Evolutionary conservation across 2,888 invertebrate species (phyloP).

Genomic region (Acronicta psi): DNA sequence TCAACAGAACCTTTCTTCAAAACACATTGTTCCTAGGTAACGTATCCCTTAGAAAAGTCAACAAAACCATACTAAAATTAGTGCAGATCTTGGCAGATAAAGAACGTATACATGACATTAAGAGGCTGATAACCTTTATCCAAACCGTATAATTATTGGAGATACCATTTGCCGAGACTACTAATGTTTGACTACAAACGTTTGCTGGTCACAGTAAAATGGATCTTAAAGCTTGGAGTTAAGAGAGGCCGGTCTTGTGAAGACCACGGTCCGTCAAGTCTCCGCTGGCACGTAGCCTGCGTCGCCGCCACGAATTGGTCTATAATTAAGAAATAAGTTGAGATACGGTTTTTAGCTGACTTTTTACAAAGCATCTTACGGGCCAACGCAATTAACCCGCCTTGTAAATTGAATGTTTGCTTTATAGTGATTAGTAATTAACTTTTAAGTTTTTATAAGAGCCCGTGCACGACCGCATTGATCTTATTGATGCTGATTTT

Average conservation of each 20-base stretch:
- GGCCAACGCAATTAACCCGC: conserved; percentile 86
- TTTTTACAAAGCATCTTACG: conserved; percentile 85
- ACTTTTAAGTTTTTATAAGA: conserved; percentile 81
- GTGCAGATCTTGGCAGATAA: conserved; percentile 76
- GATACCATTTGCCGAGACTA: conserved; percentile 82
- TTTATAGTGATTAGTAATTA: conserved; percentile 89
- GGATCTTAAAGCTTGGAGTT: conserved; percentile 58
- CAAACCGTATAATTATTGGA: conserved; percentile 86
- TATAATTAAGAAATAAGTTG: conserved; percentile 89
- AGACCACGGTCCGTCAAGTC: conserved; percentile 66
- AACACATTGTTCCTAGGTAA: neutral
- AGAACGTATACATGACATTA: conserved; percentile 78
- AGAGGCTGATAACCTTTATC: conserved; percentile 86
- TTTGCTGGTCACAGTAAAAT: conserved; percentile 53
- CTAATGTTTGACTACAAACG: conserved; percentile 67
- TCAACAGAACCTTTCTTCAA: neutral
- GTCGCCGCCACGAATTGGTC: conserved; percentile 86
- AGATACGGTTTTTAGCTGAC: conserved; percentile 86
- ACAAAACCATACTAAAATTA: conserved; percentile 63
- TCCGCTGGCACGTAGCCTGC: conserved; percentile 79
- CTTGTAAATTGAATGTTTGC: conserved; percentile 89
- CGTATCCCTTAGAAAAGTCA: conserved; percentile 43
- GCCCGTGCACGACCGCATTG: conserved; percentile 74
- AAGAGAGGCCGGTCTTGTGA: conserved; percentile 57
- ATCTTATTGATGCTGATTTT: conserved; percentile 78